Conservation (phyloP, 2,797 vertebrate species). For the Parotocinclus haroldoi region DNA sequence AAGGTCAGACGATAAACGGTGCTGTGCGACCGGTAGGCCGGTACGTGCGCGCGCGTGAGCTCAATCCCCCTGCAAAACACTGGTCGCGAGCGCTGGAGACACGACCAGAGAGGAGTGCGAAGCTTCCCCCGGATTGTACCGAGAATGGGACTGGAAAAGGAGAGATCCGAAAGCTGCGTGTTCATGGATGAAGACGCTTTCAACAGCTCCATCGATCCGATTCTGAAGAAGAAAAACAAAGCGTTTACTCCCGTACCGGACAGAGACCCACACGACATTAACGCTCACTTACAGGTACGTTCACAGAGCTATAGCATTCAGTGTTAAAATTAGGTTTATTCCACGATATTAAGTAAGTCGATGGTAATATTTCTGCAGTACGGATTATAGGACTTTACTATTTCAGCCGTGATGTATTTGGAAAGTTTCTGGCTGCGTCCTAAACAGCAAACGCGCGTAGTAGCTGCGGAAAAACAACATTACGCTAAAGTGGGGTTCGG, state of each 20-base stretch:
- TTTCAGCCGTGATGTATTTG: too few relatives aligned
- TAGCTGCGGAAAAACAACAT: too few relatives aligned
- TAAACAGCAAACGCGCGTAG: neutral
- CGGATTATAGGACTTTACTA: too few relatives aligned
- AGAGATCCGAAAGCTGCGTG: conserved; percentile 79
- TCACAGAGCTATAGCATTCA: too few relatives aligned
- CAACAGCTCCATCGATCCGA: conserved; percentile 69
- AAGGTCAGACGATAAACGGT: too few relatives aligned
- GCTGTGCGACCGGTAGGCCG: neutral
- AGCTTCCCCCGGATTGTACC: conserved; percentile 1
- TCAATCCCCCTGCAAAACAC: neutral
- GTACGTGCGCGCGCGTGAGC: conserved; percentile 23
- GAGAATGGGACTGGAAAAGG: conserved; percentile 84
- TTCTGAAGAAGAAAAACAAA: conserved; percentile 68
- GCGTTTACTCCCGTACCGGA: conserved; percentile 53
- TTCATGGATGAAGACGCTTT: conserved; percentile 78
- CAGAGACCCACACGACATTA: conserved; percentile 77
- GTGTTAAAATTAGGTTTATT: too few relatives aligned
- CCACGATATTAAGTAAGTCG: too few relatives aligned
- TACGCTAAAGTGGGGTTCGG: too few relatives aligned
- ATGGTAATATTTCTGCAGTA: too few relatives aligned
- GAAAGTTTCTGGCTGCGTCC: neutral
- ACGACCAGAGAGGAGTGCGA: neutral
- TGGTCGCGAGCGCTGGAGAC: conserved; percentile 20
- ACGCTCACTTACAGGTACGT: conserved; percentile 82